A percentile compares a stretch with the other conserved stretches of the same genome.
These are phyloP conservation scores for Tiaroga cobitis DNA, from an alignment of 2,797 vertebrate species.

Conservation along the genomic window DNA sequence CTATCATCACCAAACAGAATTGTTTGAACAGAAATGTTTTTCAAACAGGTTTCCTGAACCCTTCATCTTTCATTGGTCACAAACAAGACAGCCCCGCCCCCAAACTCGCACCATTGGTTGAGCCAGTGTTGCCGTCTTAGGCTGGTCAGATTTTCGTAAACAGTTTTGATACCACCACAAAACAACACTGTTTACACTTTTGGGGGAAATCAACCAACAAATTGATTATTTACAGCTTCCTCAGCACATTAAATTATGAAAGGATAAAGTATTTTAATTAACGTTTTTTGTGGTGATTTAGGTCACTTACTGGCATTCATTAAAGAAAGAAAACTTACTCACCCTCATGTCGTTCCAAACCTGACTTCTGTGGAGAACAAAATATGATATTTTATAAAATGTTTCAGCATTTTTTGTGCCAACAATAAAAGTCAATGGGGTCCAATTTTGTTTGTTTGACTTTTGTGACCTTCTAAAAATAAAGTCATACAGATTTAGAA, in stretches of 20 bases:
- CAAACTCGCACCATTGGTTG: not conserved
- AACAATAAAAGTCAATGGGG: not conserved
- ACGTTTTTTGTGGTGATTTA: not conserved
- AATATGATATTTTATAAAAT: not conserved
- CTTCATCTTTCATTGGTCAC: conserved; percentile 1
- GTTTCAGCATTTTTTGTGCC: not conserved
- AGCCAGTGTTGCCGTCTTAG: not conserved
- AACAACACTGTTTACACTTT: not conserved
- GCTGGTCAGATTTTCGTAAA: not conserved
- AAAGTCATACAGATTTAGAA: not conserved
- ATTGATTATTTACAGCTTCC: not conserved
- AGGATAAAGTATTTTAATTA: not conserved
- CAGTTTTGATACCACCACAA: not conserved
- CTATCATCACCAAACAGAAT: not conserved
- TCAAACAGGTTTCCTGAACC: not conserved
- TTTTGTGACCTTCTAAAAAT: not conserved
- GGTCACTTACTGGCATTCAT: not conserved
- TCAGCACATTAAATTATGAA: not conserved
- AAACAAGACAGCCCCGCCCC: not conserved
- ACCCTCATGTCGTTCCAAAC: not conserved
- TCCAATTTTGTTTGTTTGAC: not conserved
- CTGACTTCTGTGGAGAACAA: not conserved
- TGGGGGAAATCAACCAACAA: not conserved
- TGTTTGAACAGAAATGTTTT: not conserved
- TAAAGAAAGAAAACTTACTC: not conserved